phyloP scores from a whole-genome alignment of 2,113 vertebrate genomes.

The Arizona elegans region DNA sequence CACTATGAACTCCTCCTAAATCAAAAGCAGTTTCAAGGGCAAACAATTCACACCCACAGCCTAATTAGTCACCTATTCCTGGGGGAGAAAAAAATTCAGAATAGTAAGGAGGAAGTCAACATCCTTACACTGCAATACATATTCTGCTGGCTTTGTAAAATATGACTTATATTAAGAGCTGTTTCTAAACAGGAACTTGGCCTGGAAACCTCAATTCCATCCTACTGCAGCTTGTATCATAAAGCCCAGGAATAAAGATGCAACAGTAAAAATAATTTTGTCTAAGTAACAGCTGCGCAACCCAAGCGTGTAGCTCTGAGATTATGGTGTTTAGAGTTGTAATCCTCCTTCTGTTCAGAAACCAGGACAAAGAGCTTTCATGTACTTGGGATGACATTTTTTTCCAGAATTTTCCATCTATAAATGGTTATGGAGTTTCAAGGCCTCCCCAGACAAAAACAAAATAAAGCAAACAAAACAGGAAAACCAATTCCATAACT shows the following conservation, averaged over 20 bases:
- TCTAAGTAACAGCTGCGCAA: accelerated
- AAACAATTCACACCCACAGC: not conserved
- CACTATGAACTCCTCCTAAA: not conserved
- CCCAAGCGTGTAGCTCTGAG: not conserved
- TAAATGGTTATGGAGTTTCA: not conserved
- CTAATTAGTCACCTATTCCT: not conserved
- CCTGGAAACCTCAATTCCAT: not conserved
- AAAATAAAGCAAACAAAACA: not conserved
- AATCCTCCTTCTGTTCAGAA: not conserved
- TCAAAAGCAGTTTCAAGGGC: not conserved
- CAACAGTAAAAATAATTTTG: not conserved
- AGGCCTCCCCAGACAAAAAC: not conserved
- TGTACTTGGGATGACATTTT: not conserved
- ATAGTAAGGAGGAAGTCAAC: not conserved
- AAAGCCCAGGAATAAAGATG: not conserved
- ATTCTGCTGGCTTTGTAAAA: not conserved
- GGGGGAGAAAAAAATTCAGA: not conserved
- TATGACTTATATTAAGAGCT: not conserved
- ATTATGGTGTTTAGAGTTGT: not conserved
- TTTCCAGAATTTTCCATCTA: not conserved
- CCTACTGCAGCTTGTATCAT: not conserved
- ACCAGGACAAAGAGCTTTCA: not conserved
- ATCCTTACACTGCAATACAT: not conserved
- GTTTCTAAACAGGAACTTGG: not conserved
- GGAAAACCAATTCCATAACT: not conserved